Conservation (phyloP, 1,140 invertebrate genomes). For the Trichoplusia ni region DNA sequence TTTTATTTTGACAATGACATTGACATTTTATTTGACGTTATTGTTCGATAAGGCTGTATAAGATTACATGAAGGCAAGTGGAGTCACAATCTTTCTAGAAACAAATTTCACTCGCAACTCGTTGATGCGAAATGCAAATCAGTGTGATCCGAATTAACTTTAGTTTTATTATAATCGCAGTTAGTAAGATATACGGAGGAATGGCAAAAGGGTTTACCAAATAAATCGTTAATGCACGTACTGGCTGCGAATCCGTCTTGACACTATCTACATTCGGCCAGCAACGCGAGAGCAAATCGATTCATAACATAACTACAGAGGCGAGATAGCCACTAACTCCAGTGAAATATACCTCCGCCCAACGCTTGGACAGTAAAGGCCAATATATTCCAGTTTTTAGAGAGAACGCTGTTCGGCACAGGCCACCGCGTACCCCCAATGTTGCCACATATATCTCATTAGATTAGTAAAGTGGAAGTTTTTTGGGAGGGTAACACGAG, state of each 20-base stretch:
- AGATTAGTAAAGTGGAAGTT: constrained; percentile 19
- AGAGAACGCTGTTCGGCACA: constrained; percentile 19
- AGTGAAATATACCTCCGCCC: constrained; percentile 20
- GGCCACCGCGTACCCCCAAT: neutral
- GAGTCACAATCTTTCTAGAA: too few species aligned
- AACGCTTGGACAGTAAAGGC: constrained; percentile 21
- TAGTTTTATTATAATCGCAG: too few species aligned
- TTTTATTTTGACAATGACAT: too few species aligned
- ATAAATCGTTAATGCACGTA: neutral
- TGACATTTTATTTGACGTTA: too few species aligned
- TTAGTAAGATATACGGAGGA: too few species aligned
- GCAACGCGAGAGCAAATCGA: constrained; percentile 1
- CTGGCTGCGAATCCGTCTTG: neutral
- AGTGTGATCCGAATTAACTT: too few species aligned
- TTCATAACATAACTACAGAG: constrained; percentile 8
- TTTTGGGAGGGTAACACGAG: constrained; percentile 8
- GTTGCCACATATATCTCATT: constrained; percentile 18
- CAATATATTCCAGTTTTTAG: constrained; percentile 31
- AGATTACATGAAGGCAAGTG: too few species aligned
- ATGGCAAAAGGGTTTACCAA: too few species aligned
- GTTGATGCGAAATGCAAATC: too few species aligned
- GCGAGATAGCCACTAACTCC: constrained; percentile 15
- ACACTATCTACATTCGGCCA: neutral
- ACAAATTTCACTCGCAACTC: too few species aligned
- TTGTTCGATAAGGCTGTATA: too few species aligned